A percentile compares a stretch with the other conserved stretches of the same genome.
Conservation (phyloP, 1,140 invertebrate species). For the Thaumatotibia leucotreta region DNA sequence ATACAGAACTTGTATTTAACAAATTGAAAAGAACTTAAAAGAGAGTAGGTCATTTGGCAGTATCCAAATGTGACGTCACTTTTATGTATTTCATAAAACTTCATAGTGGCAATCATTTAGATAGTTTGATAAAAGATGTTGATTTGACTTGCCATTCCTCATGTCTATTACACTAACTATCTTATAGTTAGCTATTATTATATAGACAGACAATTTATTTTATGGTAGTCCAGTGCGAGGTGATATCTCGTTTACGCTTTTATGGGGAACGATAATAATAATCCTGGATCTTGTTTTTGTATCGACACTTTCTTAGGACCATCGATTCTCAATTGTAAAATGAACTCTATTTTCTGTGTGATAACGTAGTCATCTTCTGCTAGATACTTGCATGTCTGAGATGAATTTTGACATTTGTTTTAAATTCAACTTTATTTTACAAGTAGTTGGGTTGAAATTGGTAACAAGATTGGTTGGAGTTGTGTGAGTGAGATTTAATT, state of each 20-base stretch:
- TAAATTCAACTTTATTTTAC: background rate
- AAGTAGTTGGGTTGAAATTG: background rate
- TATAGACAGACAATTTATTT: too few relatives aligned
- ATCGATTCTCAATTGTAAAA: background rate
- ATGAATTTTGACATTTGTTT: background rate
- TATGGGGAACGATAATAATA: background rate
- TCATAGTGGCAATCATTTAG: too few relatives aligned
- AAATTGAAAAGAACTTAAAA: too few relatives aligned
- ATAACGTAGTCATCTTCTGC: background rate
- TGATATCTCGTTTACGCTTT: background rate
- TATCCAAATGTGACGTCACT: too few relatives aligned
- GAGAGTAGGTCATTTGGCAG: too few relatives aligned
- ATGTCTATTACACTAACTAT: too few relatives aligned
- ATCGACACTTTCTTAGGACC: background rate
- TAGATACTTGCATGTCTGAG: background rate
- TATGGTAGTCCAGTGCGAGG: background rate
- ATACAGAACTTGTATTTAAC: too few relatives aligned
- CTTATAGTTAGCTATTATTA: too few relatives aligned
- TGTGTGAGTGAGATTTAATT: background rate
- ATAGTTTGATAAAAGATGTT: too few relatives aligned
- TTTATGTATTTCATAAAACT: too few relatives aligned
- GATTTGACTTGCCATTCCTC: too few relatives aligned
- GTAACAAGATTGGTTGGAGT: background rate
- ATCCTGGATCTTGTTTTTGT: background rate
- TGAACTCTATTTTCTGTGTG: background rate